A percentile compares a stretch with the other conserved stretches of the same genome.
Evolutionary conservation across 2,113 vertebrate genomes (phyloP).

Genomic region (Geococcyx californianus): DNA sequence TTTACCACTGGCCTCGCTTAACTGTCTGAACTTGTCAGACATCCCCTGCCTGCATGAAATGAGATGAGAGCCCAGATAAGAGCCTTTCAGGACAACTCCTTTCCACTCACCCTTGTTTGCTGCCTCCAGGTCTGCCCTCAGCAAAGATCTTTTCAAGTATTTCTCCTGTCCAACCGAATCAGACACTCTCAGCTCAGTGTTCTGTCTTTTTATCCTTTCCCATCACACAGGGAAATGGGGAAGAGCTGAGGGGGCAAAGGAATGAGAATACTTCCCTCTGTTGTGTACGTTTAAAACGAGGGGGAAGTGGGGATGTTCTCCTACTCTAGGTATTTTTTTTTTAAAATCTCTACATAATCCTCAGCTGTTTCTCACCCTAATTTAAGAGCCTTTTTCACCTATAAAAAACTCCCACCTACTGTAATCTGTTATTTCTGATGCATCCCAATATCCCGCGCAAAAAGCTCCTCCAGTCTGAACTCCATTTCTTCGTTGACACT

Average conservation of each 20-base stretch:
- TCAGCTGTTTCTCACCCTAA: neutral
- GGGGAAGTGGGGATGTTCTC: neutral
- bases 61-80: neutral
- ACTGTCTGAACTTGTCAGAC: neutral
- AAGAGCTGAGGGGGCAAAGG: neutral
- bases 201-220: neutral
- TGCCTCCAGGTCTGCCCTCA: constrained; percentile 4
- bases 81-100: constrained; percentile 16
- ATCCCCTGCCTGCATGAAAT: neutral
- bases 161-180: constrained; percentile 14
- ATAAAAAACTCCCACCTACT: neutral
- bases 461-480: neutral
- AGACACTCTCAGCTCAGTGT: neutral
- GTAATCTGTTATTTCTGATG: constrained; percentile 5
- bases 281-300: neutral
- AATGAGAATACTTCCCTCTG: neutral
- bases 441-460: neutral
- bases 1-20: neutral
- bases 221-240: neutral
- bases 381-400: neutral
- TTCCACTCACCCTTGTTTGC: neutral
- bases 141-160: neutral
- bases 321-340: neutral
- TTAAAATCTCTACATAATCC: neutral
- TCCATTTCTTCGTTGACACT: neutral